phyloP scores from a whole-genome alignment of 2,888 invertebrate species.

The Allolobophora icterica region DNA sequence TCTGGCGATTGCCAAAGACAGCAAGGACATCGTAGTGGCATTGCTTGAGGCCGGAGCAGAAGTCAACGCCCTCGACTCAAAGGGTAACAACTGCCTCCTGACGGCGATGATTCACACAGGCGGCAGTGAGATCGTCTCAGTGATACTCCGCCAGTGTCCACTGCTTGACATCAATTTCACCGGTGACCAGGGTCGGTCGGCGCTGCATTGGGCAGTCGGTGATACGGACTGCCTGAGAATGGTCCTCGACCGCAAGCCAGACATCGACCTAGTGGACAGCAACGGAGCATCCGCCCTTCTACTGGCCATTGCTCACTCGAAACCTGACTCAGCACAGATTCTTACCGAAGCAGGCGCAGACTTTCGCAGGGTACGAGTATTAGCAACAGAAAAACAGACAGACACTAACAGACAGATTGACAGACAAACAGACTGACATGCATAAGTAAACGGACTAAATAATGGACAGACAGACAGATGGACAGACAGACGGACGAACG shows the following conservation, averaged over 20 bases:
- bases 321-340: slow-evolving; percentile 42
- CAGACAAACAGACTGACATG: not conserved
- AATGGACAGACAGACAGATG: not conserved
- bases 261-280: slow-evolving; percentile 39
- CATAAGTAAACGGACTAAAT: not conserved
- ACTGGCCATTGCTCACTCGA: slow-evolving; percentile 46
- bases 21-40: slow-evolving; percentile 34
- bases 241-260: slow-evolving; percentile 36
- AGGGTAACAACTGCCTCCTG: slow-evolving; percentile 42
- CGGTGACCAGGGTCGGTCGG: slow-evolving; percentile 36
- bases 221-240: slow-evolving; percentile 39
- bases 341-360: slow-evolving; percentile 45
- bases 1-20: slow-evolving; percentile 42
- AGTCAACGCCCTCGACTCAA: slow-evolving; percentile 32
- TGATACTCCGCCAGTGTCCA: slow-evolving; percentile 38
- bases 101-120: slow-evolving; percentile 43
- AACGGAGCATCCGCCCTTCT: slow-evolving; percentile 46
- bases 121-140: slow-evolving; percentile 34
- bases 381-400: not conserved
- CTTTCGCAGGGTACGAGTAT: slow-evolving; percentile 25
- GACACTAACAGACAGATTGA: not conserved
- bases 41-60: slow-evolving; percentile 42
- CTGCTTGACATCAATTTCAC: slow-evolving; percentile 39
- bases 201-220: slow-evolving; percentile 46
- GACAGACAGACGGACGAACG: not conserved